Base-by-base conservation (phyloP, 2,888 invertebrate species). In the Barypeithes pellucidus region DNA sequence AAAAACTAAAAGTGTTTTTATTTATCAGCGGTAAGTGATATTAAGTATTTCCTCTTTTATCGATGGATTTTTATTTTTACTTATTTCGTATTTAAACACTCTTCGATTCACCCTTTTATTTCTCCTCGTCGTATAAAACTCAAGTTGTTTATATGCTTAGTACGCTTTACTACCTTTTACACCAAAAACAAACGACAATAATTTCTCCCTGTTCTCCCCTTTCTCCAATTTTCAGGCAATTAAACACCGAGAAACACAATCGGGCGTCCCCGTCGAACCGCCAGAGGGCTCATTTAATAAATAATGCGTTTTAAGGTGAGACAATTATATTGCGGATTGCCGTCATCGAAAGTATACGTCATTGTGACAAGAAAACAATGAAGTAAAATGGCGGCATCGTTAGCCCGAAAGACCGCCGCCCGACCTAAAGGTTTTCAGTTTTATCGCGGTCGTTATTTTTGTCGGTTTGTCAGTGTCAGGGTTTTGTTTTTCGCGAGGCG, bases 291-390 rank as follows among this genome's bases (percentile, higher is more conserved):
- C 65, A 73, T 73, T 73, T 68, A 73, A 73, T 68, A 73, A 73
- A 73, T 73, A 73, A 68, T 65, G 59, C 72, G 62, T 72, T 73
- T 75, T 71, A 73, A 77, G 77, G 76, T 76, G 73, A 72, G 75
- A 75, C 75, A 77, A 76, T 77, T 72, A 70, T 77, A 71, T 67
- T 68, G 47, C 41, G 68, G 59, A 73, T 73, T 57, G 68, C 73
- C 41, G 63, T 73, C 68, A 69, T 73, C 69, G 68, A 68, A 73
- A 47, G 63, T 52, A 73, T 68, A 73, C 68, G 57, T 73, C 59
- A 73, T 67, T 50, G 41, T 24, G 62, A 67, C 61, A 50, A 24
- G 57, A 33, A 67, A 60, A 72, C 67, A 67, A 72, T 67, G 72
- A 60, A 52, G 39, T 29, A 14, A 33, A 41, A 41, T 29, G 62